Evolutionary conservation across 2,797 vertebrate species (phyloP).

Genomic region (Eurystomus glaucurus): DNA sequence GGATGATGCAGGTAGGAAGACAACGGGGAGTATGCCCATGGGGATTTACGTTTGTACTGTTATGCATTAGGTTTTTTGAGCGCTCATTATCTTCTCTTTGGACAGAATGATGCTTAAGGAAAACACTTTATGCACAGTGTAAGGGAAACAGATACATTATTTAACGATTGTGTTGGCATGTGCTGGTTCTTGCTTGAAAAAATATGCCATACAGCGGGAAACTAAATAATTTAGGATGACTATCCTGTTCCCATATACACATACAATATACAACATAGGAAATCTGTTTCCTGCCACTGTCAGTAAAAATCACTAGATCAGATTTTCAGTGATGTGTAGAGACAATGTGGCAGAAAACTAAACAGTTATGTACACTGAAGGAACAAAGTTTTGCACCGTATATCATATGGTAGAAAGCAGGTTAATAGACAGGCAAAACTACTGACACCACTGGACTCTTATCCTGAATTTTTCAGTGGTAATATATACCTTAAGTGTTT

Average conservation of each 20-base stretch:
- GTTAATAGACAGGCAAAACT: neutral
- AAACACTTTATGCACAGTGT: neutral
- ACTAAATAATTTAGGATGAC: conserved; percentile 38
- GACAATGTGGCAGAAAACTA: neutral
- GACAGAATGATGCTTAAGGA: neutral
- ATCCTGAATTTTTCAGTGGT: neutral
- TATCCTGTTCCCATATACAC: neutral
- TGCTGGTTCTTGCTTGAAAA: conserved; percentile 41
- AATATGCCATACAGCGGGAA: neutral
- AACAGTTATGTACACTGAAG: neutral
- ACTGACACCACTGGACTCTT: neutral
- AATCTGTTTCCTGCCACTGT: conserved; percentile 1
- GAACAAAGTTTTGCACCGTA: neutral
- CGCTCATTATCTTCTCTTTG: conserved; percentile 4
- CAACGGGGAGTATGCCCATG: conserved; percentile 10
- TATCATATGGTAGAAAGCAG: neutral
- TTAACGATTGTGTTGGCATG: conserved; percentile 21
- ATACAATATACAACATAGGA: neutral
- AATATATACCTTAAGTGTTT: neutral
- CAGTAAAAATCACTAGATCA: conserved; percentile 23
- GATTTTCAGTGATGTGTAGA: neutral
- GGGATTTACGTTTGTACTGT: conserved; percentile 10
- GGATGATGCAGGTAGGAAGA: conserved; percentile 25
- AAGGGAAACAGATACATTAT: conserved; percentile 51
- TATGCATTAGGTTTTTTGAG: neutral